These are phyloP conservation scores for Gortyna flavago DNA, from an alignment of 2,888 invertebrate genomes.

Conservation along the genomic window DNA sequence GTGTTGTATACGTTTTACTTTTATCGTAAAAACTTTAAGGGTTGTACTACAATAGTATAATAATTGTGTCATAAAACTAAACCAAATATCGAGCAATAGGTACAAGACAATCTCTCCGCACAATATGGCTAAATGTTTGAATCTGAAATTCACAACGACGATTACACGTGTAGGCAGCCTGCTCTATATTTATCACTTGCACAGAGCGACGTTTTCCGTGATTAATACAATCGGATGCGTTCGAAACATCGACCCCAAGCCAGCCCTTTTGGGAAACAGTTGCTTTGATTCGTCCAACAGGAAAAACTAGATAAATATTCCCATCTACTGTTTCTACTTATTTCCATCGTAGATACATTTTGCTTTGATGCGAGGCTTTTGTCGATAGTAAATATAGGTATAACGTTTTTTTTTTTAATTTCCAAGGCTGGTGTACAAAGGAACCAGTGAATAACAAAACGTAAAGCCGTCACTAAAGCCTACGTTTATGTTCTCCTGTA, in stretches of 20 bases:
- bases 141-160: slow-evolving; percentile 60
- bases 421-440: slow-evolving; percentile 34
- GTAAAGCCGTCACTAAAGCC: slow-evolving; percentile 68
- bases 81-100: slow-evolving; percentile 28
- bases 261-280: slow-evolving; percentile 78
- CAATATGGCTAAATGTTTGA: slow-evolving; percentile 24
- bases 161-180: slow-evolving; percentile 47
- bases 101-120: not conserved
- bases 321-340: slow-evolving; percentile 51
- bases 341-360: slow-evolving; percentile 40
- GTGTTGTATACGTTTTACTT: slow-evolving; percentile 7
- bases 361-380: slow-evolving; percentile 34
- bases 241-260: slow-evolving; percentile 77
- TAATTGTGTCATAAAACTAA: slow-evolving; percentile 9
- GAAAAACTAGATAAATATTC: slow-evolving; percentile 64
- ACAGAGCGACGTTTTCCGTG: slow-evolving; percentile 78
- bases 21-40: slow-evolving; percentile 17
- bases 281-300: slow-evolving; percentile 74
- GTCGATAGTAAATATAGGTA: slow-evolving; percentile 36
- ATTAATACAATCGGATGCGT: slow-evolving; percentile 87
- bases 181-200: slow-evolving; percentile 71
- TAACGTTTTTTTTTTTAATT: slow-evolving; percentile 19
- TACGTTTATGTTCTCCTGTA: slow-evolving; percentile 74
- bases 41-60: slow-evolving; percentile 6
- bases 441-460: slow-evolving; percentile 66